Conservation (phyloP, 2,888 invertebrate species). For the Margaritifera margaritifera region DNA sequence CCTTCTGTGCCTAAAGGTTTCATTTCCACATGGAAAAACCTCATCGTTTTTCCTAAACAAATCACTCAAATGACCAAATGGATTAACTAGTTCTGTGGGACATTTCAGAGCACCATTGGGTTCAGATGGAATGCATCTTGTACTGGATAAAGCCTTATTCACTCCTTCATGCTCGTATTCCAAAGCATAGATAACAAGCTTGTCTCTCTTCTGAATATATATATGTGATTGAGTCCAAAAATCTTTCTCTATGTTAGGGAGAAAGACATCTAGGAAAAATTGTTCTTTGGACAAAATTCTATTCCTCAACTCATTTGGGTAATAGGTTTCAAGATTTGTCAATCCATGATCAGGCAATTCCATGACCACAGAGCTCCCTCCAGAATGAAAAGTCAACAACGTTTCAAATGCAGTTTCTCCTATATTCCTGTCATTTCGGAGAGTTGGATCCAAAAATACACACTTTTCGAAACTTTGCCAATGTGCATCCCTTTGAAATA, state of each 20-base stretch:
- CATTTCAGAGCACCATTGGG: slow-evolving; percentile 7
- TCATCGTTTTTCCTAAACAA: no score
- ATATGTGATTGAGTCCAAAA: slow-evolving; percentile 3
- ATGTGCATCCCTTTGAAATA: slow-evolving; percentile 18
- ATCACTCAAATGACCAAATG: no score
- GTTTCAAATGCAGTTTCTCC: slow-evolving; percentile 19
- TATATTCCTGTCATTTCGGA: slow-evolving; percentile 11
- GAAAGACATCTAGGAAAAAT: slow-evolving; percentile 13
- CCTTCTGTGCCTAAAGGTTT: neutral
- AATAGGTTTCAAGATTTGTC: neutral
- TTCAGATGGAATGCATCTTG: slow-evolving; percentile 18
- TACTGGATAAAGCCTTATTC: neutral
- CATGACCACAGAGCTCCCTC: slow-evolving; percentile 2
- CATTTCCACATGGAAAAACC: neutral
- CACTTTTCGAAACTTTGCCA: slow-evolving; percentile 15
- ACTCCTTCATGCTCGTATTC: neutral
- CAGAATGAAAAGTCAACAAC: slow-evolving; percentile 4
- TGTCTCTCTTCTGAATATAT: neutral
- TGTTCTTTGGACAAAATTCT: slow-evolving; percentile 5
- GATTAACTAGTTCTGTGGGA: no score
- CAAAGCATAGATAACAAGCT: neutral
- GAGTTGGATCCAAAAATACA: slow-evolving; percentile 22
- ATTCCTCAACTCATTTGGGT: slow-evolving; percentile 2
- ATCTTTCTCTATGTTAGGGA: slow-evolving; percentile 15
- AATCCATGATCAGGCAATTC: slow-evolving; percentile 12